A percentile compares a stretch with the other conserved stretches of the same genome.
Evolutionary conservation across 2,113 vertebrate species (phyloP).

Genomic region (Pedionomus torquatus): DNA sequence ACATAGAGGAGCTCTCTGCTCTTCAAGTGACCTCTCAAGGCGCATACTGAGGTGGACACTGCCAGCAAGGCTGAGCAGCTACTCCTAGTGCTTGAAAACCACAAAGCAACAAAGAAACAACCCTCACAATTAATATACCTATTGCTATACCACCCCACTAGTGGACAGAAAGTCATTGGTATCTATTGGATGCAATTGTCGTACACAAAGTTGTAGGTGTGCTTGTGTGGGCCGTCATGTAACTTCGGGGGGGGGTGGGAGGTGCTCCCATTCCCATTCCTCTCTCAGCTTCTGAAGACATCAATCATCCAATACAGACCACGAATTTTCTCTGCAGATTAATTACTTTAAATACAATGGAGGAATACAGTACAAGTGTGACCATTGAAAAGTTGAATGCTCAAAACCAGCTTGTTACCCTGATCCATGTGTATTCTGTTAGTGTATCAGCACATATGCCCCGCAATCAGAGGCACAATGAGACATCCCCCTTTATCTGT

Average conservation of each 20-base stretch:
- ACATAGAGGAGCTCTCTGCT: neutral
- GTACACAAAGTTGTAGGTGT: neutral
- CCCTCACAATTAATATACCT: no score
- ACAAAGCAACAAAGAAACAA: neutral
- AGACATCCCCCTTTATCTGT: neutral
- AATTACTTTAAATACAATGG: neutral
- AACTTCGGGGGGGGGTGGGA: neutral
- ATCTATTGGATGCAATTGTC: neutral
- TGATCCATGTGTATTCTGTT: neutral
- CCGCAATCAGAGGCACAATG: neutral
- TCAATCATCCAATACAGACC: neutral
- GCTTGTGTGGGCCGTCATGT: rapidly evolving
- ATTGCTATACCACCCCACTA: neutral
- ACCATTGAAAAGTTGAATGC: neutral
- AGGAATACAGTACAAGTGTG: neutral
- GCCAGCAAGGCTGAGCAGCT: neutral
- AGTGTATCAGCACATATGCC: neutral
- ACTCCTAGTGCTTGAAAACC: neutral
- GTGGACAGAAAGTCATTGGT: neutral
- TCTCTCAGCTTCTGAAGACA: neutral
- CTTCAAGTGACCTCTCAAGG: neutral
- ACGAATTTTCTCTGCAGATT: neutral
- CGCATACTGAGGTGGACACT: neutral
- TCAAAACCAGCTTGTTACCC: neutral
- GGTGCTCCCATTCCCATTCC: neutral